Evolutionary conservation across 1,140 invertebrate genomes (phyloP), one percentile per base, ranked within the genome.

Genomic region (Eulimnadia texana): DNA sequence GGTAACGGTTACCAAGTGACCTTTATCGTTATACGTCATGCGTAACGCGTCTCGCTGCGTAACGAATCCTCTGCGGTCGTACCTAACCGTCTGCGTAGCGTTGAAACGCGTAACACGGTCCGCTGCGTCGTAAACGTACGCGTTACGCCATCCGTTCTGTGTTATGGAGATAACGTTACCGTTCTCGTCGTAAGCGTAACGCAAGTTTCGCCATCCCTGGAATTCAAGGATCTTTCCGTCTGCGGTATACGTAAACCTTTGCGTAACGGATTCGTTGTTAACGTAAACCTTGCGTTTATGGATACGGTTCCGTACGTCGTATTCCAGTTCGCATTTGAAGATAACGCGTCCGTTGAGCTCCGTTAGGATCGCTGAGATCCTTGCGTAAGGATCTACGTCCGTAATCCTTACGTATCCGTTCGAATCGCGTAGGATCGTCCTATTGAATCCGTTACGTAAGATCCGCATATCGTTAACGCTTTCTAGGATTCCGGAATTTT

Each of bases 141-240:
- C 84, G 6, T 87, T 84, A 67, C 92, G 90, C 62, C 90, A 86
- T 0, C 84, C 83, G 65, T 88, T 82, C 66, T 93, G 88, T 2
- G 90, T 86, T 6, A 16, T 82, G 3, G 85, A 87, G 50, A 93
- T 85, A 2, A 92, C 83, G 70, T 97, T 97, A 28, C 92, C 91
- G 71, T 97, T 97, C 67, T 93, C 89, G 74, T 97, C 93, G 71
- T 95, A 95, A 0, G 87, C 80, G 71, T 93, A 97, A 67, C 92
- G 90, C 91, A 91, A 97, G 27, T 72, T 72, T 66, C 91, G 88
- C 67, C 83, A 83, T 0, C 84, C 88, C n/a, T 83, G 77, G 0
- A 93, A 84, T 72, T 92, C 88, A 58, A 89, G 76, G 0, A 93
- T 80, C 69, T 93, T 89, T 0, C 88, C 88, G 69, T 93, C 89